Evolutionary conservation across 53 echinoderm and acorn worm genomes (phyloP), one percentile per base, ranked within the genome.

Genomic region (Holothuria leucospilota): DNA sequence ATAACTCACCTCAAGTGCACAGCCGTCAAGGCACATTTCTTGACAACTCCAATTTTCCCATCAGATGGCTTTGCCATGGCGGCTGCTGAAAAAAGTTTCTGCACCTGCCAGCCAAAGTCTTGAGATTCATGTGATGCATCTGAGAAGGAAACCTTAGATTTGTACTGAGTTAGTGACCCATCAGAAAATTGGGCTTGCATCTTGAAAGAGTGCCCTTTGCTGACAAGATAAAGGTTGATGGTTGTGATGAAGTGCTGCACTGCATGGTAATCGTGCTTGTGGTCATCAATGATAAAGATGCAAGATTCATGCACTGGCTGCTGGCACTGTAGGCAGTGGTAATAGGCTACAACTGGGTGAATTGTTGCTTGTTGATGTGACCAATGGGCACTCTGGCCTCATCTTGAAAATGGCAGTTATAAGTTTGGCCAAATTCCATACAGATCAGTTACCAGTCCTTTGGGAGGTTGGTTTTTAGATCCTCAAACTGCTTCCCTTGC

Each of bases 311-410:
- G 81, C 58, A 81, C 29, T 58, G 81, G 60, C 20, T 60, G 13
- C 60, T 20, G 13, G 20, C 60, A 60, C 20, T 60, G 13, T 60
- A 60, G 60, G 60, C 13, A 60, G 20, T 60, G 60, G 60, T 15
- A 60, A 20, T 60, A 60, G 60, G 60, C 60, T 13, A 60, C 60
- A 60, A 60, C 60, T 60, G 60, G 60, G 20, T 15, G 20, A 20
- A 60, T 20, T 15, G 60, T 81, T 20, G 81, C 81, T n/a, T 81
- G 81, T n/a, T 81, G n/a, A 58, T 81, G 53, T 49, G 53, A 52
- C 81, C 81, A 81, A 29, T 81, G 81, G 26, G 81, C 81, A 81
- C 81, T 81, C 26, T 81, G 81, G 75, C 75, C 42, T 74, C 75
- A 34, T 74, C 75, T 39, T 74, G 75, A 74, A 74, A 74, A 20